Base-by-base conservation (phyloP, 2,888 invertebrate genomes). In the Timandra comae region DNA sequence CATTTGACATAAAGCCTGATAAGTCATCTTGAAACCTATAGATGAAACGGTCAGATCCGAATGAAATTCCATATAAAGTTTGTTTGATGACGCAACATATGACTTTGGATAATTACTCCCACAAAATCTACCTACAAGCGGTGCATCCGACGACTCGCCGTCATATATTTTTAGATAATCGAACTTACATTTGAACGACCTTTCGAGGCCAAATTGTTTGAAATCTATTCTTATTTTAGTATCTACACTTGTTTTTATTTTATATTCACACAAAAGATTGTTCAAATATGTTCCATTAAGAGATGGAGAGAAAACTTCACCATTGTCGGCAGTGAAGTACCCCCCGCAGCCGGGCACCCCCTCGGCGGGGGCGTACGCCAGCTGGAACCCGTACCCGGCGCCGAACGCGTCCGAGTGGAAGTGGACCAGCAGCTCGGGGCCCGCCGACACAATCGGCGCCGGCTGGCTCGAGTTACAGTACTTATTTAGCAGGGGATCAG, bases 321-420 rank as follows among this genome's bases (percentile, higher is more conserved):
- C 96, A 36, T 65, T 72, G 3, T 87, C 79, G 2, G 73, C 55
- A 0, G 94, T 94, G 43, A 87, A 91, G 19, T 89, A 72, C 0
- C 95, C 96, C 1, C 96, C 96, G 64, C 96, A 96, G 1, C 95
- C 95, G 0, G 94, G 94, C 30, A 91, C 65, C 2, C 91, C 93
- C 87, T 91, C 90, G 7, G 91, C 79, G 2, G 89, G 86, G 0
- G 91, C 86, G 63, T 91, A 97, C 11, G 93, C 89, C 40, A 97
- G 88, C 71, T 95, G 94, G 62, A 97, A 98, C n/a, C 97, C 97
- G 10, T 85, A 76, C 55, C 94, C 95, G 24, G 84, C 84, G 6
- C 84, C 74, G 16, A 80, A 78, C 3, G 63, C 70, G 60, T 97
- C 96, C 0, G 96, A 93, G 69, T 96, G 96, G 65, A 97, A 97